A percentile compares a stretch with the other conserved stretches of the same genome.
These are phyloP conservation scores for Brachynemurus nebulosus DNA, from an alignment of 2,888 invertebrate genomes.

Conservation along the genomic window DNA sequence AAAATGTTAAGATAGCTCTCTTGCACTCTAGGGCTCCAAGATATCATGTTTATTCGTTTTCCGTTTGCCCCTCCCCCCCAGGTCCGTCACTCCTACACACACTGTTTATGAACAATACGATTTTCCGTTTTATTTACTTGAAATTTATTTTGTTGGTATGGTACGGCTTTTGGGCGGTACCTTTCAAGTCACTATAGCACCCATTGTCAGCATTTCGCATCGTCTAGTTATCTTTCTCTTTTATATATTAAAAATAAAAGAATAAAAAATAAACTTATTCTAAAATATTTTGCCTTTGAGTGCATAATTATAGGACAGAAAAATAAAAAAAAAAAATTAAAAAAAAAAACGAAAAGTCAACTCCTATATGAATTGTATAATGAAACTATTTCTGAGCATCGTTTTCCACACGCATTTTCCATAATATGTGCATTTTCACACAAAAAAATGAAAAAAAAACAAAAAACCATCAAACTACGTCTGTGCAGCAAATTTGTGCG, in stretches of 20 bases:
- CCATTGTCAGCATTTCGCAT: too few species aligned
- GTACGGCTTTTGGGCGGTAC: too few species aligned
- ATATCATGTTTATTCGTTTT: too few species aligned
- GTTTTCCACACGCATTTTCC: conserved; percentile 2
- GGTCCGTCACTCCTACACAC: neutral
- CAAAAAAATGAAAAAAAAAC: neutral
- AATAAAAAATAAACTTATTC: neutral
- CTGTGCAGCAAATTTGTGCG: too few species aligned
- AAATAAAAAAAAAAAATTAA: neutral
- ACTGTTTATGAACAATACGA: neutral
- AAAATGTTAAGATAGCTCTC: conserved; percentile 1
- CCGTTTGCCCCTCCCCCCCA: too few species aligned
- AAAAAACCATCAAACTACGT: too few species aligned
- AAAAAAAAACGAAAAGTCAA: neutral
- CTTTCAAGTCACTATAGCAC: too few species aligned
- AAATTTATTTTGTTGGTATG: too few species aligned
- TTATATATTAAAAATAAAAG: neutral
- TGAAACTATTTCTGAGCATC: neutral
- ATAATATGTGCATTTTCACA: conserved; percentile 1
- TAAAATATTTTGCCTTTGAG: conserved; percentile 1
- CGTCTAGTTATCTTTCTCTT: too few species aligned
- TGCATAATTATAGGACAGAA: too few species aligned
- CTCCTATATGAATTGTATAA: neutral
- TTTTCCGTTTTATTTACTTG: too few species aligned
- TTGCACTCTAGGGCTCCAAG: conserved; percentile 1